Evolutionary conservation across 2,888 invertebrate species (phyloP).

Genomic region (Oscheius sp.): DNA sequence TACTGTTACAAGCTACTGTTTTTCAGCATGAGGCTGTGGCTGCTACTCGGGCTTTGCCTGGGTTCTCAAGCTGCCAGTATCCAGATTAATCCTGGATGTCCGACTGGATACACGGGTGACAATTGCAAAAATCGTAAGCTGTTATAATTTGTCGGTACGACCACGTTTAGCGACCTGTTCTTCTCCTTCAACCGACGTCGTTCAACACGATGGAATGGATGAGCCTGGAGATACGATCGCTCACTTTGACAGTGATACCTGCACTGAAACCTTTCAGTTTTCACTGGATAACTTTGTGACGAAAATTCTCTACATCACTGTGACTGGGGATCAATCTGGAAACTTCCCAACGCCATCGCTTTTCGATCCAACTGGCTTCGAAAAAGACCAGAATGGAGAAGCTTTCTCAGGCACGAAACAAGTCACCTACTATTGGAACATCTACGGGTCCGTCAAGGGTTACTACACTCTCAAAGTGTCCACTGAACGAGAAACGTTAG

Average conservation of each 20-base stretch:
- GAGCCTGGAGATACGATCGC: constrained; percentile 36
- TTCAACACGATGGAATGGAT: constrained; percentile 25
- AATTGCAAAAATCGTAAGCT: constrained; percentile 45
- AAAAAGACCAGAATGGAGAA: background rate
- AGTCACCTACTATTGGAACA: background rate
- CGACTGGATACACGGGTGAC: constrained; percentile 50
- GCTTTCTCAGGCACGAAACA: background rate
- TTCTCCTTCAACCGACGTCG: background rate
- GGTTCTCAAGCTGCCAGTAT: background rate
- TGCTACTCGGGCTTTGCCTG: constrained; percentile 21
- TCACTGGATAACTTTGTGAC: constrained; percentile 46
- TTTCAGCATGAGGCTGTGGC: constrained; percentile 28
- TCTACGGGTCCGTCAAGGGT: constrained; percentile 39
- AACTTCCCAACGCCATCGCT: constrained; percentile 42
- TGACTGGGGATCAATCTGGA: constrained; percentile 36
- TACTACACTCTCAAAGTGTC: constrained; percentile 42
- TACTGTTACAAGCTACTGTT: background rate
- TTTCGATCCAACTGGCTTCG: constrained; percentile 43
- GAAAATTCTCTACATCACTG: constrained; percentile 43
- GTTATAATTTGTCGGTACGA: background rate
- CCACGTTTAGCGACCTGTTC: constrained; percentile 22
- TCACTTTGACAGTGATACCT: constrained; percentile 39
- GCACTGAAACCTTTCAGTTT: constrained; percentile 45
- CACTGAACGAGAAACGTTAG: constrained; percentile 33
- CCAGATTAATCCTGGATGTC: constrained; percentile 42